Percentiles rank a stretch among this genome's conserved stretches.
Evolutionary conservation across 2,797 vertebrate genomes (phyloP).

Genomic region (Cuculus canorus): DNA sequence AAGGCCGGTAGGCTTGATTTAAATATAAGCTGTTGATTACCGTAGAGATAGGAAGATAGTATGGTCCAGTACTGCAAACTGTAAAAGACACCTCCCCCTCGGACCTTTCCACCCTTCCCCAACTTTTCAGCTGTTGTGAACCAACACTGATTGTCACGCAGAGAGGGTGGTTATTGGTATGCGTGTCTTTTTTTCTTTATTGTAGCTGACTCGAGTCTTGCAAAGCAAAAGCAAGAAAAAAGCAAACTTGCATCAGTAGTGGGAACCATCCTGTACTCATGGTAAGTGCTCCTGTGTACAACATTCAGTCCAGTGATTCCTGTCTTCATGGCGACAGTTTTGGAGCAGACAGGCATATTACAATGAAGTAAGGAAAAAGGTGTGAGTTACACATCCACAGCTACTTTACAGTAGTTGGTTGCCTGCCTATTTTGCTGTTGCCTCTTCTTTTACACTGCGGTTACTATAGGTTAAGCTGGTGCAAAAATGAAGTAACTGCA

Average conservation of each 20-base stretch:
- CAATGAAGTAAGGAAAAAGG: neutral
- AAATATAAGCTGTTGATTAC: neutral
- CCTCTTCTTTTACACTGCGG: neutral
- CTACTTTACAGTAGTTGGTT: neutral
- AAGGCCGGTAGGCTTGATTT: neutral
- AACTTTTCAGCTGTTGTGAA: neutral
- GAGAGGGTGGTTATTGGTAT: neutral
- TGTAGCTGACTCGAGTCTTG: slow-evolving; percentile 91
- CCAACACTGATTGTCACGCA: neutral
- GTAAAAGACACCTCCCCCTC: neutral
- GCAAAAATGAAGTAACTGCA: neutral
- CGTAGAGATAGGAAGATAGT: neutral
- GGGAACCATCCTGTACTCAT: slow-evolving; percentile 90
- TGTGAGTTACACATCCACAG: neutral
- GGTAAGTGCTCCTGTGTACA: slow-evolving; percentile 75
- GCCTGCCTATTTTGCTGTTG: neutral
- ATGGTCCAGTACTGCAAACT: neutral
- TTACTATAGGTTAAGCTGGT: neutral
- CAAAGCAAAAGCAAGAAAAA: slow-evolving; percentile 92
- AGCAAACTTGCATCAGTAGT: slow-evolving; percentile 89
- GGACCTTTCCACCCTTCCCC: neutral
- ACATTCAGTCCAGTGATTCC: neutral
- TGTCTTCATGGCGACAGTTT: neutral
- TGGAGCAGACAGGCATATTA: neutral
- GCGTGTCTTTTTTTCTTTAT: neutral